Evolutionary conservation across 2,888 invertebrate species (phyloP), one percentile per base, ranked within the genome.

Genomic region (Torymus auratus): DNA sequence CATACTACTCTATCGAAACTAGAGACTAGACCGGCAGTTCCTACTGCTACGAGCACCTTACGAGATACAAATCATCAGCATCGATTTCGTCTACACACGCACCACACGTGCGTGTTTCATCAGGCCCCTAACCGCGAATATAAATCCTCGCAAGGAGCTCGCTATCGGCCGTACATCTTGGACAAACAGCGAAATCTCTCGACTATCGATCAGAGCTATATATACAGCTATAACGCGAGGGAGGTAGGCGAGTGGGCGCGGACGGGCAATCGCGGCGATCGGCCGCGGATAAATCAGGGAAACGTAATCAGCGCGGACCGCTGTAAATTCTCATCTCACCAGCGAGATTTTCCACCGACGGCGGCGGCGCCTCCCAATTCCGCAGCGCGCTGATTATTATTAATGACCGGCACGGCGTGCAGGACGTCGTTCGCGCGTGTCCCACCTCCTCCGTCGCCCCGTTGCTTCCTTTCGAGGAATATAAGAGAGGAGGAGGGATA

Each of bases 361-460:
- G 50, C 28, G 13, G 12, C 41, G 41, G 41, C 41, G 41, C 41
- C 41, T 41, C 41, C 41, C 41, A 41, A 41, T 41, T 41, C 41
- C 41, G 41, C 41, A 5, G 7, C 7, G 7, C 41, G 41, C 78
- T 86, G 87, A 88, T 88, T 88, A 88, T 88, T 88, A 88, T 88
- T 87, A 88, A 88, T 85, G 88, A 88, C 87, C 85, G 84, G 67
- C n/a, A n/a, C 82, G 85, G 83, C 85, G 85, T 82, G 68, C 17
- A 80, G 80, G 41, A 41, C 41, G 41, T 41, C 41, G 41, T 41
- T 41, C 41, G 41, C 41, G 41, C 41, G 41, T 41, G 41, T 41
- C 7, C 41, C 41, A 41, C 41, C 41, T 41, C 41, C 41, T 10
- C 7, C 41, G 41, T 41, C 41, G 41, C 41, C 7, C 41, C 41